A percentile compares a stretch with the other conserved stretches of the same genome.
Conservation (phyloP, 92 coral and sea anemone genomes). For the Heteractis magnifica region DNA sequence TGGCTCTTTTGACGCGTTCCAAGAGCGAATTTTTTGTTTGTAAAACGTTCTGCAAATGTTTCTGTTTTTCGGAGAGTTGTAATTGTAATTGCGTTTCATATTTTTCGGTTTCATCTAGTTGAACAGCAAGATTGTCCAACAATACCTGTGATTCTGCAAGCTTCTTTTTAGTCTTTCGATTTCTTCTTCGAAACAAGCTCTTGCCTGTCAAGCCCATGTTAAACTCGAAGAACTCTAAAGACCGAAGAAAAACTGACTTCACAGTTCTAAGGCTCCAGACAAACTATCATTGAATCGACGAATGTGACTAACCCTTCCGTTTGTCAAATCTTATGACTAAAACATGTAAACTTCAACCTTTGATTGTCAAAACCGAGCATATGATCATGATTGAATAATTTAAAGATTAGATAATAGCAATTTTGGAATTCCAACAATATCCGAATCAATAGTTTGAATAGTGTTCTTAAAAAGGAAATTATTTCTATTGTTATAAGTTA, state of each 20-base stretch:
- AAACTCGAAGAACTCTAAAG: slow-evolving; percentile 12
- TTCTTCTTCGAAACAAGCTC: slow-evolving; percentile 33
- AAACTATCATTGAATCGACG: neutral
- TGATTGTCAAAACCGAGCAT: slow-evolving; percentile 1
- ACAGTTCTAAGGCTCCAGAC: neutral
- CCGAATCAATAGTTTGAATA: slow-evolving; percentile 18
- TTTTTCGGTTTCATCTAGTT: slow-evolving; percentile 17
- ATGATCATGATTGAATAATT: slow-evolving; percentile 14
- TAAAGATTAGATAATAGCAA: slow-evolving; percentile 27
- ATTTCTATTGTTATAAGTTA: neutral
- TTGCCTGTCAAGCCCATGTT: slow-evolving; percentile 39
- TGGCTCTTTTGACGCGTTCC: neutral
- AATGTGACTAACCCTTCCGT: neutral
- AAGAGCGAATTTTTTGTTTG: slow-evolving; percentile 2
- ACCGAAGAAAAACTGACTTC: neutral
- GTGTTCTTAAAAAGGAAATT: slow-evolving; percentile 13
- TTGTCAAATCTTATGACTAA: neutral
- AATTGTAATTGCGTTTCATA: slow-evolving; percentile 8
- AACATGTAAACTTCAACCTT: slow-evolving; percentile 25
- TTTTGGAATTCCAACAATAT: slow-evolving; percentile 42
- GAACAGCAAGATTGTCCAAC: slow-evolving; percentile 21
- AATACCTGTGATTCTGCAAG: slow-evolving; percentile 16
- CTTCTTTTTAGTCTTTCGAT: slow-evolving; percentile 32
- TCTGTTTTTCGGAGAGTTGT: neutral
- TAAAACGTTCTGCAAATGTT: slow-evolving; percentile 17